Evolutionary conservation across 2,113 vertebrate genomes (phyloP).

Genomic region (Propithecus coquereli): DNA sequence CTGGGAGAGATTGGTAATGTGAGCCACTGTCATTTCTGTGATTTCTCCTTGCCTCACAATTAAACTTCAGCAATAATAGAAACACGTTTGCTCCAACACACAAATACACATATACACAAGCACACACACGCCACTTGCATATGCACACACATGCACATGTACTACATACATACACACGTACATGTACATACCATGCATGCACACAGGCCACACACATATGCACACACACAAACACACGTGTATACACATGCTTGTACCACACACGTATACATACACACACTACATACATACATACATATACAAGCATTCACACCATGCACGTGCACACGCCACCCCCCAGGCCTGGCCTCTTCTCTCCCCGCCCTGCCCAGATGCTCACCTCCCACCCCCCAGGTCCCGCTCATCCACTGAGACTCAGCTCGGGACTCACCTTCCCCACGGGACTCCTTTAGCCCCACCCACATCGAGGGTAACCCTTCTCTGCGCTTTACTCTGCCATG

Average conservation of each 20-base stretch:
- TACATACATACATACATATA: too few relatives aligned
- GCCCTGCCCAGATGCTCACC: neutral
- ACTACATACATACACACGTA: neutral
- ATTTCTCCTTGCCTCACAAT: neutral
- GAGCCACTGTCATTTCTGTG: neutral
- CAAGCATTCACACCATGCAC: neutral
- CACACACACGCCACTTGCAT: neutral
- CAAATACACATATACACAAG: neutral
- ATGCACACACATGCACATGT: neutral
- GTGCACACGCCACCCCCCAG: neutral
- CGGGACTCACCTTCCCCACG: neutral
- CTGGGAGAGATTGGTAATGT: neutral
- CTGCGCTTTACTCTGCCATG: neutral
- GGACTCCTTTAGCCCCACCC: neutral
- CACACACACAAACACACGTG: neutral
- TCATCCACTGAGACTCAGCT: neutral
- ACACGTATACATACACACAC: too few relatives aligned
- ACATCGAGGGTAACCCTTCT: neutral
- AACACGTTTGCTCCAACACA: neutral
- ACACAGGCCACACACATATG: neutral
- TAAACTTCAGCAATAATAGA: neutral
- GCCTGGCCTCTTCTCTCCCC: neutral
- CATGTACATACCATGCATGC: neutral
- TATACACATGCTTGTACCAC: neutral
- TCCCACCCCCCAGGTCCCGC: too few relatives aligned